These are phyloP conservation scores for Netelia virgata DNA, from an alignment of 2,888 invertebrate genomes.

Conservation along the genomic window DNA sequence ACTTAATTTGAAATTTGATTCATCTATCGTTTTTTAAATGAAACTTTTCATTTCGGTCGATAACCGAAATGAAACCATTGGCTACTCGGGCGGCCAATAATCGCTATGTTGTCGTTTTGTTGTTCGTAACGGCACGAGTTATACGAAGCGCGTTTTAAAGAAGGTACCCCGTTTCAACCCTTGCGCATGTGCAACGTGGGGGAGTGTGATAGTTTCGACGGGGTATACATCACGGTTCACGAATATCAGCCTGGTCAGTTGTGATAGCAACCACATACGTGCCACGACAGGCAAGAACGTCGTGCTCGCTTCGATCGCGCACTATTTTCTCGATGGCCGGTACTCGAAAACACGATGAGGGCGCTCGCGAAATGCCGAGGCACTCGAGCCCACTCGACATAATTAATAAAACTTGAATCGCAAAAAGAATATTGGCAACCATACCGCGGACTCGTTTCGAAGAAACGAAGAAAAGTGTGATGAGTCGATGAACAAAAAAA, in stretches of 20 bases:
- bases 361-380: constrained; percentile 32
- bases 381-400: constrained; percentile 57
- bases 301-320: constrained; percentile 23
- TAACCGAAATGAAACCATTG: too few relatives aligned
- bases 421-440: too few relatives aligned
- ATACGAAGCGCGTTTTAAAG: not conserved
- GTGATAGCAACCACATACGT: constrained; percentile 75
- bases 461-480: constrained; percentile 5
- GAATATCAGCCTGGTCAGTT: constrained; percentile 72
- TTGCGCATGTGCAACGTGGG: constrained; percentile 32
- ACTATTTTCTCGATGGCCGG: constrained; percentile 55
- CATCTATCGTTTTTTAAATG: too few relatives aligned
- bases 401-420: not conserved
- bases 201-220: constrained; percentile 28
- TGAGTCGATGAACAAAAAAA: not conserved
- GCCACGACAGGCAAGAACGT: constrained; percentile 59
- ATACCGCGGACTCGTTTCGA: not conserved
- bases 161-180: not conserved
- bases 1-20: too few relatives aligned
- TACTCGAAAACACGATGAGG: constrained; percentile 46
- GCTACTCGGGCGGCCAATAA: not conserved
- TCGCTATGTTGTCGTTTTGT: not conserved
- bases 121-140: not conserved
- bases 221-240: constrained; percentile 31
- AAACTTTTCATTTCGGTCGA: not conserved